Conservation (phyloP, 2,888 invertebrate genomes). For the Vesta saturnalis region DNA sequence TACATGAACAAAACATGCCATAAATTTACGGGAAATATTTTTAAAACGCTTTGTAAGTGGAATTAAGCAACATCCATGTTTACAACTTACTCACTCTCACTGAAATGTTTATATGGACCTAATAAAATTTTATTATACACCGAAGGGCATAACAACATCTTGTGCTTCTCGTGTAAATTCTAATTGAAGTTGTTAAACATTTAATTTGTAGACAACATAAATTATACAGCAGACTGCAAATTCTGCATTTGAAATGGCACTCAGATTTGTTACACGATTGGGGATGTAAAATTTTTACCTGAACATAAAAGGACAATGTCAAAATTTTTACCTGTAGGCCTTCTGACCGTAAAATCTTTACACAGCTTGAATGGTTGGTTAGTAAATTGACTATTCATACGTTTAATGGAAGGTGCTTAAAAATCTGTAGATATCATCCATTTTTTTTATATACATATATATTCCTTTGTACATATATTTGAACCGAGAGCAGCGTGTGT, state of each 20-base stretch:
- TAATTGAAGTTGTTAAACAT: background rate
- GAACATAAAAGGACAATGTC: constrained; percentile 10
- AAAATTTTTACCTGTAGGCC: constrained; percentile 20
- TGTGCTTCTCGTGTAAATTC: background rate
- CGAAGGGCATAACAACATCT: too few species aligned
- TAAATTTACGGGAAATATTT: constrained; percentile 15
- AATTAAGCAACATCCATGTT: constrained; percentile 8
- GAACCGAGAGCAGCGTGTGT: background rate
- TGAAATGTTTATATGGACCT: constrained; percentile 13
- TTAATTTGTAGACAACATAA: background rate
- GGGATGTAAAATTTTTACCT: constrained; percentile 13
- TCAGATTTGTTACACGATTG: background rate
- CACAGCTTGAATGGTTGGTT: constrained; percentile 25
- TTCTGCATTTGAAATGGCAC: too few species aligned
- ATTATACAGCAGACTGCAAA: background rate
- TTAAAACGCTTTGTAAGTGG: constrained; percentile 5
- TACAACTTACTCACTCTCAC: background rate
- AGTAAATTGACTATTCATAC: constrained; percentile 34
- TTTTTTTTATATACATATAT: background rate
- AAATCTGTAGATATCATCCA: too few species aligned
- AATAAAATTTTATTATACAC: constrained; percentile 12
- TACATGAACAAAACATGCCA: constrained; percentile 15
- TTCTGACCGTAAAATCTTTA: constrained; percentile 29
- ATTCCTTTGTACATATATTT: background rate
- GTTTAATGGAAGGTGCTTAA: constrained; percentile 19